A percentile compares a stretch with the other conserved stretches of the same genome.
Conservation (phyloP, 1,140 invertebrate species). For the Ceratina japonica region DNA sequence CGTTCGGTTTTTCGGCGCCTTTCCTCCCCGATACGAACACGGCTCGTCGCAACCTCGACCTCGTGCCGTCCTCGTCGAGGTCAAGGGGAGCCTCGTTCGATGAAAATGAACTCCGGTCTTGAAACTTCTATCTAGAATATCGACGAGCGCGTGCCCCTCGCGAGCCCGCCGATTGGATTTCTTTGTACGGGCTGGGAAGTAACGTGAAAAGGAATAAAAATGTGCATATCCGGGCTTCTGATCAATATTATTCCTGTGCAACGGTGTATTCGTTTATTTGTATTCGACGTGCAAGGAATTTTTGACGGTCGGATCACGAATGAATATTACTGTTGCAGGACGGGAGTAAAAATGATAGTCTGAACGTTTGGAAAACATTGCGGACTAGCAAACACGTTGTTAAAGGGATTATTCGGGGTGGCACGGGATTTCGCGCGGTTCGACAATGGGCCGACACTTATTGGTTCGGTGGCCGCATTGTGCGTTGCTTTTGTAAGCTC, state of each 20-base stretch:
- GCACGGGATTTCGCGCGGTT: conserved; percentile 22
- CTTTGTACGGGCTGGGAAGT: neutral
- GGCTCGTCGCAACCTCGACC: conserved; percentile 4
- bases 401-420: neutral
- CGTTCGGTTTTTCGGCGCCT: conserved; percentile 1
- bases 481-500: conserved; percentile 19
- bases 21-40: neutral
- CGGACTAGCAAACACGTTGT: too few species aligned
- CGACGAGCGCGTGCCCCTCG: neutral
- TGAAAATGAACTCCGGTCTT: neutral
- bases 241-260: too few species aligned
- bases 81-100: neutral
- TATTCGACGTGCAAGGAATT: too few species aligned
- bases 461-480: conserved; percentile 42
- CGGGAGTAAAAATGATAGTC: too few species aligned
- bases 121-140: neutral
- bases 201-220: too few species aligned
- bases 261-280: too few species aligned
- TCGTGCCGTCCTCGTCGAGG: neutral
- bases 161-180: neutral
- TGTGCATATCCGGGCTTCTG: too few species aligned
- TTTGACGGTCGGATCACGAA: too few species aligned
- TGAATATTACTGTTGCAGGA: too few species aligned
- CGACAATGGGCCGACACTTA: conserved; percentile 41
- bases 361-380: too few species aligned